Base-by-base conservation (phyloP, 2,113 vertebrate species). In the Phocoena phocoena region DNA sequence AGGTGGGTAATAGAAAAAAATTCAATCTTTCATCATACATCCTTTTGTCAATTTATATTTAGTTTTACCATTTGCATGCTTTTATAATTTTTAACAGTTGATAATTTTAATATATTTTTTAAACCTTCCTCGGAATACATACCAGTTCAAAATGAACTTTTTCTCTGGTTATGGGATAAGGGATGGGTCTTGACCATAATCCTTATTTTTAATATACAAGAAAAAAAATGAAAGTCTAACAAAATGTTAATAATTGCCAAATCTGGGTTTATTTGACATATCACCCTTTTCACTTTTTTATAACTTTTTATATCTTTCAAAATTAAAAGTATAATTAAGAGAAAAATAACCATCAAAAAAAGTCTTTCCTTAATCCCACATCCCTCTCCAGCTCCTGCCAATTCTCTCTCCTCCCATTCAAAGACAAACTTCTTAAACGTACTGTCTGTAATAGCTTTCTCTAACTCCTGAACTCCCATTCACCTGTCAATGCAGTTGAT, bases 91-190 rank as follows among this genome's bases (percentile, higher is more conserved):
- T 71, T 70, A 89, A 87, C 3, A 60, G 8, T 62, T 79, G 28
- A 62, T 84, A 38, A 73, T 73, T 96, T 89, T 55, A 90, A 77
- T 55, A 55, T 26, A 81, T 38, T 60, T 60, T 26, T 38, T n/a
- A 93, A 68, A 33, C 8, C 25, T 53, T 84, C 23, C 70, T 92
- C 58, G 74, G 76, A 88, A 92, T 38, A 82, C 50, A 68, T 8
- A 68, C 4, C 6, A 65, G 4, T 55, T 90, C 70, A 89, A 93
- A 90, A 96, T 70, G 58, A 93, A 93, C 63, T 84, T 50, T 85
- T 81, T 65, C 63, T 93, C 71, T 90, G 20, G 38, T 58, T 92
- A 38, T 38, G 23, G 9, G 9, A 8, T 70, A 88, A 92, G 31
- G 31, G 67, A 74, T 20, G 25, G 58, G 33, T 67, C 8, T 55